These are phyloP conservation scores for Grapholita molesta DNA, from an alignment of 1,140 invertebrate genomes.

Conservation along the genomic window DNA sequence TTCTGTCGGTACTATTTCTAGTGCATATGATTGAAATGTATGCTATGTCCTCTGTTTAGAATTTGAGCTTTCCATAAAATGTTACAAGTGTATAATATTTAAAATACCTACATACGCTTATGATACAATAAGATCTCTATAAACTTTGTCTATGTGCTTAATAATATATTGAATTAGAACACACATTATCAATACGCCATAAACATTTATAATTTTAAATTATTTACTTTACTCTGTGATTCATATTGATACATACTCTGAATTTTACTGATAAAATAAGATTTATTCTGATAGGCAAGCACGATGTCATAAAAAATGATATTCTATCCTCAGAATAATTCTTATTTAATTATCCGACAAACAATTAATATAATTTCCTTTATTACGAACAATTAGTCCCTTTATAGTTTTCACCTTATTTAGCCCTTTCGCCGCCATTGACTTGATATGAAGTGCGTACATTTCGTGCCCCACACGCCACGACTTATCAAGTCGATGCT, in stretches of 20 bases:
- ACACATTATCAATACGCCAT: constrained; percentile 9
- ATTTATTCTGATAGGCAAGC: not conserved
- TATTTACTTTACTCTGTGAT: not conserved
- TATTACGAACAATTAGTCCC: not conserved
- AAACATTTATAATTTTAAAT: constrained; percentile 7
- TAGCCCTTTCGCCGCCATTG: too few relatives aligned
- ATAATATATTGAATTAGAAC: constrained; percentile 2
- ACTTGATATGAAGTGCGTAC: too few relatives aligned
- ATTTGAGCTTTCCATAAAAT: constrained; percentile 49
- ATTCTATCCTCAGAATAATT: not conserved
- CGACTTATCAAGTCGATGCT: too few relatives aligned
- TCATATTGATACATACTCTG: not conserved
- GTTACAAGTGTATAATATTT: constrained; percentile 22
- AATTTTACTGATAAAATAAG: not conserved
- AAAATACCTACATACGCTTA: constrained; percentile 12
- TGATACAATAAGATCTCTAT: constrained; percentile 12
- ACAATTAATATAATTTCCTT: not conserved
- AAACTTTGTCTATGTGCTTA: constrained; percentile 5
- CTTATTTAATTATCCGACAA: not conserved
- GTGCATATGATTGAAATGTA: constrained; percentile 25
- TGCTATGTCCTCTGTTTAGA: constrained; percentile 47
- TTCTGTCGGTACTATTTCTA: not conserved
- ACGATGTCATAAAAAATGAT: too few relatives aligned
- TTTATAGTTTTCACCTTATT: not conserved
- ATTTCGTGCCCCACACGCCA: too few relatives aligned